Evolutionary conservation across 23 tunicate species (phyloP).

Genomic region (Trididemnum miniatum): DNA sequence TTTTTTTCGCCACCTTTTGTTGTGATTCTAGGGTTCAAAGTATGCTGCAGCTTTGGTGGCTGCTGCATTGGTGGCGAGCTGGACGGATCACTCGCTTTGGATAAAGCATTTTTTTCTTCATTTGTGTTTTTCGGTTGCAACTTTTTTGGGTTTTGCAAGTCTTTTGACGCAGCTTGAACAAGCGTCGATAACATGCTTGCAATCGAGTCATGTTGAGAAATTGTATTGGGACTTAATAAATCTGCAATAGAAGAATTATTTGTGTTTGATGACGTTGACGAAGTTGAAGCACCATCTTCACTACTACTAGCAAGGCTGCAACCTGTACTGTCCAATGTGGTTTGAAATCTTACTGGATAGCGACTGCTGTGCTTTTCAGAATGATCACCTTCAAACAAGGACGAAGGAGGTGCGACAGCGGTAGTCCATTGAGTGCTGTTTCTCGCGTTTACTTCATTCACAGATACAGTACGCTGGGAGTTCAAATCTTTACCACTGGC

Average conservation of each 20-base stretch:
- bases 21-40: not conserved
- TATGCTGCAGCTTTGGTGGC: too few species aligned
- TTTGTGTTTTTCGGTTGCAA: not conserved
- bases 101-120: not conserved
- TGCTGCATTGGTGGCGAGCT: too few species aligned
- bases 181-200: not conserved
- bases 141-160: not conserved
- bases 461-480: too few species aligned
- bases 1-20: not conserved
- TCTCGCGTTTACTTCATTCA: too few species aligned
- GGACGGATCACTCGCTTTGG: not conserved
- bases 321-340: slow-evolving; percentile 13
- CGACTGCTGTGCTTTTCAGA: too few species aligned
- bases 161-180: not conserved
- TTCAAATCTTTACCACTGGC: too few species aligned
- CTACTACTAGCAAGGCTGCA: slow-evolving; percentile 3
- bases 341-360: not conserved
- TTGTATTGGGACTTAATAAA: not conserved
- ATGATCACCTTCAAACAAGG: not conserved
- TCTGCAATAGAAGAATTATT: not conserved
- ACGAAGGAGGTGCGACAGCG: not conserved
- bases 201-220: not conserved
- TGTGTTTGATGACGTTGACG: not conserved
- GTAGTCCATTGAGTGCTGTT: too few species aligned
- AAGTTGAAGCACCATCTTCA: slow-evolving; percentile 2